Evolutionary conservation across 2,113 vertebrate genomes (phyloP), one percentile per base, ranked within the genome.

Genomic region (Vulpes ferrilata): DNA sequence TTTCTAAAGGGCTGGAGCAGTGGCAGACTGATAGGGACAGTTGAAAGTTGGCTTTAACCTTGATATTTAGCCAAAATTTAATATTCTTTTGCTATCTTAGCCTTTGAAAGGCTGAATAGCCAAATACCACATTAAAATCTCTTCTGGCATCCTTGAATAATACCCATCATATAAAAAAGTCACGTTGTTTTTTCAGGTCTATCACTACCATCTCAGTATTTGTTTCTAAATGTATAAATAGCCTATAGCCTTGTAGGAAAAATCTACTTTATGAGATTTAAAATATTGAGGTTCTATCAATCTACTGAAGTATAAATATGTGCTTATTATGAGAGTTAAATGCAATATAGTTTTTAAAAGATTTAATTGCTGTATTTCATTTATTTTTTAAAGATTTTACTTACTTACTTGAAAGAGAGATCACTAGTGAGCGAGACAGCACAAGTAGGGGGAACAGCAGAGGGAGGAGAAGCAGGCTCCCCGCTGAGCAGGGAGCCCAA

Each of bases 141-240:
- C 89, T 95, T 94, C n/a, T 62, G 59, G 13, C 15, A 84, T 88
- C 67, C 76, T 5, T 83, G 59, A 90, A 86, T 87, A 87, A 74
- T 0, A 1, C 51, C 55, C 23, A 16, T 78, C 59, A 67, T 95
- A 85, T 69, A 89, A 53, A 93, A 85, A 89, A 73, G 11, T 1
- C 32, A 76, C 65, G 17, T 16, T 27, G 65, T 89, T 93, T 65
- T 82, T 89, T 80, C 59, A 85, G 43, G 85, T 82, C 65, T 92
- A 88, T 93, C 57, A 82, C 76, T 93, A 89, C 53, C 11, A 97
- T 53, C 23, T 96, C 43, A 90, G 17, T n/a, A 88, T 55, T 96
- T 64, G 20, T 67, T 88, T 94, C 53, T 85, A 86, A 85, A 92
- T 81, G 51, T 19, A 27, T 48, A 96, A 84, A 97, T 43, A 85